Evolutionary conservation across 2,888 invertebrate genomes (phyloP).

Genomic region (Schrankia costaestrigalis): DNA sequence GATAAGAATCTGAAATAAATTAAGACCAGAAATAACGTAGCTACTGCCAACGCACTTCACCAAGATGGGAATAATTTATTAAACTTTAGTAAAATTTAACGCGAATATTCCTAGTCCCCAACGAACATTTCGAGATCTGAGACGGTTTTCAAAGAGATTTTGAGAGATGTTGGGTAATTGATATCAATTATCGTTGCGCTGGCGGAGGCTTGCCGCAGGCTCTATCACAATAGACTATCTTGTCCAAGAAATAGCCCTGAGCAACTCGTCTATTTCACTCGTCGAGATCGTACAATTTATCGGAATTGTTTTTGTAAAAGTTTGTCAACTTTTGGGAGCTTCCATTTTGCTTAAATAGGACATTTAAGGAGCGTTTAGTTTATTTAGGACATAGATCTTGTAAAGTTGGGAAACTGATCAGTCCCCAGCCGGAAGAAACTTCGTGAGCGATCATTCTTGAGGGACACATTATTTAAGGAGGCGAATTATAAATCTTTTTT

Average conservation of each 20-base stretch:
- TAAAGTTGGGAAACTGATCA: constrained; percentile 20
- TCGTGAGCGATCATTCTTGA: constrained; percentile 24
- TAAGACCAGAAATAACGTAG: constrained; percentile 12
- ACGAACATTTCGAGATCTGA: constrained; percentile 45
- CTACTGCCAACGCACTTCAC: constrained; percentile 21
- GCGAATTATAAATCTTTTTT: constrained; percentile 13
- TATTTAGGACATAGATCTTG: constrained; percentile 11
- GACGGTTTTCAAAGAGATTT: constrained; percentile 53
- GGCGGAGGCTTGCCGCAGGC: constrained; percentile 47
- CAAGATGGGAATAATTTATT: constrained; percentile 30
- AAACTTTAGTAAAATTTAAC: constrained; percentile 44
- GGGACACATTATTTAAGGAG: constrained; percentile 24
- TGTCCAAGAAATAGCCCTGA: constrained; percentile 44
- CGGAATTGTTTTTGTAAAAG: constrained; percentile 41
- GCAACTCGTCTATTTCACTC: constrained; percentile 33
- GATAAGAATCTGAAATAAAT: constrained; percentile 13
- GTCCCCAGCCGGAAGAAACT: constrained; percentile 19
- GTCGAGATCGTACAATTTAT: constrained; percentile 46
- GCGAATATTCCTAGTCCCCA: constrained; percentile 34
- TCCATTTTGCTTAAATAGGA: constrained; percentile 34
- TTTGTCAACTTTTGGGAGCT: constrained; percentile 25
- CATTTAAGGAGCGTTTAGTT: constrained; percentile 18
- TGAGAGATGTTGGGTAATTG: constrained; percentile 61
- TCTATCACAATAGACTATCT: constrained; percentile 53
- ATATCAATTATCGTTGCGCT: constrained; percentile 64